These are phyloP conservation scores for Palythoa grandis DNA, from an alignment of 92 coral and sea anemone genomes.

Conservation along the genomic window DNA sequence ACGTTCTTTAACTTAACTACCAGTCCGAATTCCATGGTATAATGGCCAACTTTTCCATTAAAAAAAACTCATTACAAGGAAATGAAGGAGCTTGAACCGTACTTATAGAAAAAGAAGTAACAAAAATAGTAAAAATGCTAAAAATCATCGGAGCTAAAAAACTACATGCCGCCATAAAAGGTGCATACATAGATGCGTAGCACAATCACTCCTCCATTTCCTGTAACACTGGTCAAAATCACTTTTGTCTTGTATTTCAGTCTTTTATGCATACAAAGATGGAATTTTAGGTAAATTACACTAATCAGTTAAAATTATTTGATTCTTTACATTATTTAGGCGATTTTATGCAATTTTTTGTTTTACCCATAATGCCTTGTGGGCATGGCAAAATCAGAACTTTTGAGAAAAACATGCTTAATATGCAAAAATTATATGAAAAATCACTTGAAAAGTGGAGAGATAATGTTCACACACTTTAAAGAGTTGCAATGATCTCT, in stretches of 20 bases:
- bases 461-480: slow-evolving; percentile 16
- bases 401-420: background rate
- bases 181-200: no score
- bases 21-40: slow-evolving; percentile 36
- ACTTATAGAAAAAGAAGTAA: background rate
- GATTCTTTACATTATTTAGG: slow-evolving; percentile 27
- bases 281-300: slow-evolving; percentile 15
- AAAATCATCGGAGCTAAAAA: no score
- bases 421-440: slow-evolving; percentile 1
- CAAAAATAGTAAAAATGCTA: background rate
- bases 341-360: background rate
- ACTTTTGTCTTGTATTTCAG: slow-evolving; percentile 24
- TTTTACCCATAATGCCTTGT: slow-evolving; percentile 14
- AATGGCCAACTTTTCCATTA: slow-evolving; percentile 29
- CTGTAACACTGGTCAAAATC: slow-evolving; percentile 27
- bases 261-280: slow-evolving; percentile 15
- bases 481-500: slow-evolving; percentile 57
- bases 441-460: background rate
- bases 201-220: no score
- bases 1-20: slow-evolving; percentile 32
- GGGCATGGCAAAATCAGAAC: background rate
- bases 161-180: no score
- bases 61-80: slow-evolving; percentile 6
- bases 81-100: slow-evolving; percentile 28
- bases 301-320: slow-evolving; percentile 11